Evolutionary conservation across 92 coral and sea anemone genomes (phyloP).

Genomic region (Chrysogorgia sp.): DNA sequence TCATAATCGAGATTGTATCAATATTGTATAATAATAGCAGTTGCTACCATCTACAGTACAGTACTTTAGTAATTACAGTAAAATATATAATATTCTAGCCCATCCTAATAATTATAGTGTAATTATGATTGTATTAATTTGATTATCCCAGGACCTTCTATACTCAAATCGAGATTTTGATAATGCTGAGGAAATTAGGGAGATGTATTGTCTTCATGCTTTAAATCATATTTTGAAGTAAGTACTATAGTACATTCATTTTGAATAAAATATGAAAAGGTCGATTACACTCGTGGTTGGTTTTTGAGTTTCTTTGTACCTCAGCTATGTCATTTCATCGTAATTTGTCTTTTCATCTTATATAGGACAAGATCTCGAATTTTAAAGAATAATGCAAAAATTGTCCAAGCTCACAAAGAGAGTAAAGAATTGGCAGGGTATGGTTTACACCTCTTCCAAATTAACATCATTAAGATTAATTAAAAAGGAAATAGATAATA

Average conservation of each 20-base stretch:
- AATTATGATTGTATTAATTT: background rate
- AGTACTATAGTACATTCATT: no score
- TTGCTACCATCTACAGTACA: no score
- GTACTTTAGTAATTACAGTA: no score
- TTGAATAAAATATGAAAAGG: background rate
- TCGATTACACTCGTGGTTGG: background rate
- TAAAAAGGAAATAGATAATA: no score
- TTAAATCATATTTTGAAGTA: constrained; percentile 89
- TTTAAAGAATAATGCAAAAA: constrained; percentile 75
- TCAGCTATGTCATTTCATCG: no score
- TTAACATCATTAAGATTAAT: no score
- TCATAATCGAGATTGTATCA: no score
- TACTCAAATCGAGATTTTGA: constrained; percentile 78
- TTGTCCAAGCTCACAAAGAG: constrained; percentile 90
- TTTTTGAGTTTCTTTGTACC: background rate
- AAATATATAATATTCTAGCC: no score
- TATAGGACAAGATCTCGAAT: constrained; percentile 86
- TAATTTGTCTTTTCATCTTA: no score
- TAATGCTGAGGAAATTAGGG: constrained; percentile 85
- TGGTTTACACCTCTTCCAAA: background rate
- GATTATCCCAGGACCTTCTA: constrained; percentile 69
- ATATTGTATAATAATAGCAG: no score
- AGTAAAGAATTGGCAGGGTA: constrained; percentile 49
- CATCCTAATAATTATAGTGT: no score
- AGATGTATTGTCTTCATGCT: constrained; percentile 83